Percentiles rank a stretch among this genome's conserved stretches.
These are phyloP conservation scores for Heliconius hortense DNA, from an alignment of 2,888 invertebrate genomes.

Conservation along the genomic window DNA sequence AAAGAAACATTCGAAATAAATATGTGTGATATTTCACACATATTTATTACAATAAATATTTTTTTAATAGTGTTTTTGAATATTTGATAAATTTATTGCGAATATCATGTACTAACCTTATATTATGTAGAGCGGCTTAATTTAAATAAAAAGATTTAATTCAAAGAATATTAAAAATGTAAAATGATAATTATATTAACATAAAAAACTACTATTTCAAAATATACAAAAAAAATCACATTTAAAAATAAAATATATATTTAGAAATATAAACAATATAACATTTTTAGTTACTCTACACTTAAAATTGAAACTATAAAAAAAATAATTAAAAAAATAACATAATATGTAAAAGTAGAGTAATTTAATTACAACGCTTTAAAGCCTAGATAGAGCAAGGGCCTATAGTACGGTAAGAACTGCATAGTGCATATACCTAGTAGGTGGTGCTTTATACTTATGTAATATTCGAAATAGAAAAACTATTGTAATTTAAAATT, in stretches of 20 bases:
- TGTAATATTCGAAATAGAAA: slow-evolving; percentile 10
- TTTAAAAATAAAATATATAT: not conserved
- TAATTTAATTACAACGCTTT: slow-evolving; percentile 17
- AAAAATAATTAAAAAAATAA: not conserved
- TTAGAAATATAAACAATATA: not conserved
- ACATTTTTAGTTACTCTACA: not conserved
- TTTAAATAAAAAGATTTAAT: not conserved
- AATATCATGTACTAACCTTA: not conserved
- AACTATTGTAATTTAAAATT: not conserved
- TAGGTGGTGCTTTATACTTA: slow-evolving; percentile 18
- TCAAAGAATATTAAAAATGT: not conserved
- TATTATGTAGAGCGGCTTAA: not conserved
- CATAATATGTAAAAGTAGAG: not conserved
- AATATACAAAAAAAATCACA: not conserved
- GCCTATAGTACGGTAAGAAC: slow-evolving; percentile 21
- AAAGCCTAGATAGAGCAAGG: slow-evolving; percentile 16
- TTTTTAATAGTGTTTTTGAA: not conserved
- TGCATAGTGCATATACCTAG: slow-evolving; percentile 11
- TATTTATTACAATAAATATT: not conserved
- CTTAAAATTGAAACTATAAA: not conserved
- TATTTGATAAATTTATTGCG: not conserved
- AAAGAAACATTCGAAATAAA: not conserved
- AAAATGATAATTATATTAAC: not conserved
- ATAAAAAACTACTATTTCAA: not conserved
- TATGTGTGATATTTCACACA: no score